Percentiles rank a stretch among this genome's conserved stretches.
Conservation (phyloP, 2,113 vertebrate genomes). For the Cyprinodon brontotheroides region DNA sequence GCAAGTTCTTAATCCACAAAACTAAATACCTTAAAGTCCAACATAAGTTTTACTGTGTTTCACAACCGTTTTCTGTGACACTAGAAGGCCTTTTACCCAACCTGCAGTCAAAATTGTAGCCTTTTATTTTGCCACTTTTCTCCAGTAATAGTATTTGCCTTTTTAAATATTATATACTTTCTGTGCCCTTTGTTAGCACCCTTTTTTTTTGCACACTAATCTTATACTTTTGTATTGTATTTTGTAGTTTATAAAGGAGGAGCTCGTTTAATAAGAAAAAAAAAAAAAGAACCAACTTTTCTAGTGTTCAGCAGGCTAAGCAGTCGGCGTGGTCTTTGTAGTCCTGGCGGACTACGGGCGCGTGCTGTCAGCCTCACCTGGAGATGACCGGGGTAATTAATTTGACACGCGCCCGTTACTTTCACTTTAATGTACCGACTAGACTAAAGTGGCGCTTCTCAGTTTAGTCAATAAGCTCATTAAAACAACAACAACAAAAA, state of each 20-base stretch:
- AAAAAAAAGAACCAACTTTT: not conserved
- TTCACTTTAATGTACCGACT: not conserved
- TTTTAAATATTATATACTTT: too few species aligned
- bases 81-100: too few species aligned
- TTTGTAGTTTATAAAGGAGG: too few species aligned
- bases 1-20: not conserved
- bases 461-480: not conserved
- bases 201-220: too few species aligned
- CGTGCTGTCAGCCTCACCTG: conserved; percentile 68
- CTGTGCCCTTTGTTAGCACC: too few species aligned
- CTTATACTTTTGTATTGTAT: too few species aligned
- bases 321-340: conserved; percentile 32
- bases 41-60: not conserved
- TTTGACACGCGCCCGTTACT: not conserved
- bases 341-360: conserved; percentile 10
- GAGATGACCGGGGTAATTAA: conserved; percentile 3
- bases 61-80: too few species aligned
- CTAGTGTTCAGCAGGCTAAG: too few species aligned
- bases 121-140: too few species aligned
- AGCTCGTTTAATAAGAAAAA: too few species aligned
- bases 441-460: not conserved
- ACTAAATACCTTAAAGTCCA: not conserved
- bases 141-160: too few species aligned
- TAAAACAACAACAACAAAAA: not conserved
- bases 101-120: too few species aligned